Percentiles rank a stretch among this genome's conserved stretches.
These are phyloP conservation scores for Drosophila sproati DNA, from an alignment of 1,140 invertebrate species.

Conservation along the genomic window DNA sequence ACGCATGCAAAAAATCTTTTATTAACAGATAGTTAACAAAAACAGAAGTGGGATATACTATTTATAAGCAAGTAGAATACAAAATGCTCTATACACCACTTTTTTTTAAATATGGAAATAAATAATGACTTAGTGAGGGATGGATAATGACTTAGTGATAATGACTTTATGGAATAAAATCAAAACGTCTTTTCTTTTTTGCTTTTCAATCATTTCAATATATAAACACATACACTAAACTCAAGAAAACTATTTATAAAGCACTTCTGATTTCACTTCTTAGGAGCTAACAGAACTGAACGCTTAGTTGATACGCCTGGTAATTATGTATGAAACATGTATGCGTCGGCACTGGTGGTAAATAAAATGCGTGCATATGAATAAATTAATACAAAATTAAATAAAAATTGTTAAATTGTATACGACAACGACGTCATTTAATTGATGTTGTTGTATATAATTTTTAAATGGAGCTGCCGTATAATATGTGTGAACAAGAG, in stretches of 20 bases:
- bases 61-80: background rate
- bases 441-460: conserved; percentile 41
- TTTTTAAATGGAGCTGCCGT: conserved; percentile 7
- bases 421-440: conserved; percentile 54
- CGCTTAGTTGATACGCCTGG: background rate
- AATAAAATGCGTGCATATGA: conserved; percentile 66
- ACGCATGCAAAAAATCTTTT: conserved; percentile 55
- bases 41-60: conserved; percentile 21
- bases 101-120: too few relatives aligned
- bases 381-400: conserved; percentile 78
- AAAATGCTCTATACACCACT: conserved; percentile 23
- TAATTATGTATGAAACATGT: conserved; percentile 12
- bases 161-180: too few relatives aligned
- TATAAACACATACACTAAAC: too few relatives aligned
- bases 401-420: conserved; percentile 59
- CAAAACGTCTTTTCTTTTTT: too few relatives aligned
- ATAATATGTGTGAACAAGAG: conserved; percentile 4
- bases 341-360: conserved; percentile 46
- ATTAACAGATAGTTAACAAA: conserved; percentile 70
- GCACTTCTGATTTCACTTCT: background rate
- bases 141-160: too few relatives aligned
- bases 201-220: too few relatives aligned
- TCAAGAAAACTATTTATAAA: background rate
- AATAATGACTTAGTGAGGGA: too few relatives aligned
- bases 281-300: background rate